Base-by-base conservation (phyloP, 2,797 vertebrate genomes). In the Pteronotus mesoamericanus region DNA sequence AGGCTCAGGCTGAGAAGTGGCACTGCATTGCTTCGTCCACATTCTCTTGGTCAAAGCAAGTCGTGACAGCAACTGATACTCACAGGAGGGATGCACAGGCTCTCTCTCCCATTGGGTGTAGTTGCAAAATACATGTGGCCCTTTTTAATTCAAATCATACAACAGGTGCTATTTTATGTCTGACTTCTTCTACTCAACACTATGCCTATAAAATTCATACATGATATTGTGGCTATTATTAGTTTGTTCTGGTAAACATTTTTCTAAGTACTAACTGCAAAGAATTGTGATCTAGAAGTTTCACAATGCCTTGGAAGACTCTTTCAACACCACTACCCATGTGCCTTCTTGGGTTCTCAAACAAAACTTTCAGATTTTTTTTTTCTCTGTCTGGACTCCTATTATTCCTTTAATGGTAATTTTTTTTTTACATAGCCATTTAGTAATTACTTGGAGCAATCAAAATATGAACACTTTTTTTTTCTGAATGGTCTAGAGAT, bases 191-290 rank as follows among this genome's bases (percentile, higher is more conserved):
- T 39, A 57, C 6, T 80, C 18, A n/a, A 22, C 8, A 7, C 34
- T 71, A n/a, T n/a, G 59, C 59, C 32, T 59, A 34, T 22, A n/a
- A 86, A 18, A 82, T 34, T 78, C n/a, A 37, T 66, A n/a, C 42
- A 51, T 9, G 9, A 71, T n/a, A 29, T 12, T 59, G 39, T 42
- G 29, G 32, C 24, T 48, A 29, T 84, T 21, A 66, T 2, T 74
- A 74, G 42, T 14, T 69, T 37, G 16, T 32, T n/a, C 37, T 18
- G 39, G 61, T 19, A 95, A 92, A 80, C 69, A 95, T 48, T 74
- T 92, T 96, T 71, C 83, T 72, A 95, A 85, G 77, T 39, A 84
- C 51, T 79, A 71, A 93, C 21, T 91, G 59, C 59, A 91, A 93
- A 94, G 42, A 91, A 19, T 68, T 85, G 55, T 93, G 53, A 89